A percentile compares a stretch with the other conserved stretches of the same genome.
phyloP scores from a whole-genome alignment of 2,113 vertebrate genomes.

The Emydura subglobosa region DNA sequence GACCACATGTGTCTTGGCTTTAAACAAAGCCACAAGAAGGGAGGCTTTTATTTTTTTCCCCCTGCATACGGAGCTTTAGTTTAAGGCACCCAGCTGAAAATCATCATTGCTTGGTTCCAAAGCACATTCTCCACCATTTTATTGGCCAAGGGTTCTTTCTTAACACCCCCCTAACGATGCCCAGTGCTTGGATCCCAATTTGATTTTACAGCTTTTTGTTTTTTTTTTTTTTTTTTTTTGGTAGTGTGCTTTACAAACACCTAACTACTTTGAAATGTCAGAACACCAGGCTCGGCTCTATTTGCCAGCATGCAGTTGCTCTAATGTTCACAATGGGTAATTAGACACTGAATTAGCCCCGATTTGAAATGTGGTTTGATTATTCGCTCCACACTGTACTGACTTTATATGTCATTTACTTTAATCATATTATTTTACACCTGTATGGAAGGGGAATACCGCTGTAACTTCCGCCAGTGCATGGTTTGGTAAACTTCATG shows the following conservation, averaged over 20 bases:
- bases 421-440: not conserved
- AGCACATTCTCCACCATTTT: not conserved
- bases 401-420: not conserved
- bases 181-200: not conserved
- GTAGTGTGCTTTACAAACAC: not conserved
- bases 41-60: not conserved
- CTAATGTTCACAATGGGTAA: not conserved
- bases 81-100: not conserved
- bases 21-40: fast-evolving
- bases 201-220: not conserved
- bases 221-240: not conserved
- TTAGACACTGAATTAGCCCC: not conserved
- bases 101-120: fast-evolving
- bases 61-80: not conserved
- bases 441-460: not conserved
- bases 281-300: not conserved
- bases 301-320: not conserved
- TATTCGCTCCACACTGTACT: fast-evolving
- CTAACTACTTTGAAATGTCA: not conserved
- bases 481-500: not conserved
- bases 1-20: fast-evolving
- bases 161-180: fast-evolving
- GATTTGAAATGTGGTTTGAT: not conserved
- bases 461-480: not conserved
- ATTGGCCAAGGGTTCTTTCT: not conserved